Evolutionary conservation across 2,113 vertebrate species (phyloP).

Genomic region (Capricornis sumatraensis): DNA sequence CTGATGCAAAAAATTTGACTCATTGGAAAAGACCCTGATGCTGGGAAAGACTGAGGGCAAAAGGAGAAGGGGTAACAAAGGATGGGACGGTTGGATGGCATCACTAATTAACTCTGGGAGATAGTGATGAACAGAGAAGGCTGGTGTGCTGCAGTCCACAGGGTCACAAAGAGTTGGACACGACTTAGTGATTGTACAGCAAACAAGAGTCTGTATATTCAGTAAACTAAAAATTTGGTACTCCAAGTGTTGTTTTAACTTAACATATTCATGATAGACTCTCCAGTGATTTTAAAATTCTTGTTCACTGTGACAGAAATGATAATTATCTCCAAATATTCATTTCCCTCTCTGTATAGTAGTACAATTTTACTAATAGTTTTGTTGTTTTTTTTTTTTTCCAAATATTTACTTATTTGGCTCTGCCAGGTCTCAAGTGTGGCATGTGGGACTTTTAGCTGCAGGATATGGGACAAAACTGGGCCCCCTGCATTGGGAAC

Average conservation of each 20-base stretch:
- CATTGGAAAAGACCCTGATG: neutral
- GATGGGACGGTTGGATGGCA: neutral
- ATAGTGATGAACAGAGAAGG: neutral
- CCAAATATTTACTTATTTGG: neutral
- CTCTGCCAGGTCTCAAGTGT: neutral
- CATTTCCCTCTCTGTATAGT: neutral
- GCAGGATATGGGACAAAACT: neutral
- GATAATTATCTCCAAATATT: neutral
- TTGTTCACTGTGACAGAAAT: neutral
- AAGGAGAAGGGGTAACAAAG: neutral
- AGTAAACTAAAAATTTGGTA: neutral
- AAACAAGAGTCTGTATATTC: neutral
- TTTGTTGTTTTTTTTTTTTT: neutral
- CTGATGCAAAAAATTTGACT: neutral
- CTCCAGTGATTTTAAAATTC: neutral
- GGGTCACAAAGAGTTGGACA: neutral
- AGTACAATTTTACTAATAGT: neutral
- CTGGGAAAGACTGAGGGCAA: neutral
- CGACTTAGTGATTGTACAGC: neutral
- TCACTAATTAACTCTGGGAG: neutral
- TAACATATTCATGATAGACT: neutral
- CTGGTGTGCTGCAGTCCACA: neutral
- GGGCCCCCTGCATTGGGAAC: neutral
- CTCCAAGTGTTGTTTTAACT: neutral
- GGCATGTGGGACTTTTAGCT: neutral